Evolutionary conservation across 2,113 vertebrate species (phyloP).

Genomic region (Oxyura jamaicensis): DNA sequence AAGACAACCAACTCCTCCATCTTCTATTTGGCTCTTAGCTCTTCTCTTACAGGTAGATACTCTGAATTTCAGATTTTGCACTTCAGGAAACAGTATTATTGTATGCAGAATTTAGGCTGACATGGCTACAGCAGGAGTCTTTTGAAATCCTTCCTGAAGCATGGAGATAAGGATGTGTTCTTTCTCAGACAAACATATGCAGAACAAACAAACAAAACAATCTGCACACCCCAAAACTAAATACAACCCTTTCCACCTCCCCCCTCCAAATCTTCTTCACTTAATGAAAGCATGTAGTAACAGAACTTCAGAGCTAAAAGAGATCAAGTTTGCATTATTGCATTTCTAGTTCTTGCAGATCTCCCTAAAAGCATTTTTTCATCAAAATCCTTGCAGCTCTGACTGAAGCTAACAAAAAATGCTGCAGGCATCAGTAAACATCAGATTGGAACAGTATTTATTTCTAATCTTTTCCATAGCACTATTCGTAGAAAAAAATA

Average conservation of each 20-base stretch:
- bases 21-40: not conserved
- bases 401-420: not conserved
- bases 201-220: not conserved
- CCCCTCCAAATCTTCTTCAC: not conserved
- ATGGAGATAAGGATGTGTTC: not conserved
- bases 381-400: not conserved
- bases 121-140: not conserved
- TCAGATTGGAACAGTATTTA: not conserved
- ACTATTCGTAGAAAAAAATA: not conserved
- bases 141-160: not conserved
- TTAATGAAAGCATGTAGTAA: not conserved
- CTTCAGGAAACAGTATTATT: not conserved
- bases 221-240: not conserved
- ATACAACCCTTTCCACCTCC: not conserved
- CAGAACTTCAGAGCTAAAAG: not conserved
- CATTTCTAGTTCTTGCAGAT: not conserved
- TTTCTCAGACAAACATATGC: not conserved
- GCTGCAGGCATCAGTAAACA: not conserved
- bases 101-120: not conserved
- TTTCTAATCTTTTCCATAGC: not conserved
- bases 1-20: not conserved
- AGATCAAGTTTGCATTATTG: not conserved
- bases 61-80: not conserved
- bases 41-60: not conserved
- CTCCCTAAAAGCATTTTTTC: not conserved